Evolutionary conservation across 2,888 invertebrate species (phyloP), one percentile per base, ranked within the genome.

Genomic region (Drepanosiphum platanoidis): DNA sequence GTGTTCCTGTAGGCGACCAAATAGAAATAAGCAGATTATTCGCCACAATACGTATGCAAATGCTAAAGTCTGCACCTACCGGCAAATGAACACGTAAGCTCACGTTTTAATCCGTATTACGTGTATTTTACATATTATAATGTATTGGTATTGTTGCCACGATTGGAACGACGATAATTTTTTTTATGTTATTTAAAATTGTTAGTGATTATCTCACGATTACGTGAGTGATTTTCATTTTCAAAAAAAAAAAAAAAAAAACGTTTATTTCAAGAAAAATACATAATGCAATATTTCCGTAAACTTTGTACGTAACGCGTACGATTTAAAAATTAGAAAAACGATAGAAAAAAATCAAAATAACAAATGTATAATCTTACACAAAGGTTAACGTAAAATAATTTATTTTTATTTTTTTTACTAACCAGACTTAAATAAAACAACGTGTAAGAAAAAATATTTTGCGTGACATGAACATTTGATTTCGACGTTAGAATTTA

Each of bases 1-100:
- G 30, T 22, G 34, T 64, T 64, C 15, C 61, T 27, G 52, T 64
- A 42, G 34, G 81, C 39, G 81, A 64, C 32, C 64, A n/a, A 66
- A 83, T 74, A 83, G 39, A 81, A 83, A 74, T 64, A 74, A 83
- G 83, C 74, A 74, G 74, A 83, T 83, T 74, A 64, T 74, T 74
- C 46, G 64, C 74, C 74, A 34, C 74, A 64, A 46, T 74, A 74
- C 72, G 72, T 34, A 82, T 82, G 74, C 74, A 46, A 83, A 83
- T 74, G 42, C 27, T n/a, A 0, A 64, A 64, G 82, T 82, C 32
- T 83, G 36, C 36, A 13, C 42, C 39, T 39, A 61, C 32, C 39
- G 61, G 72, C 30, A 32, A 72, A 72, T n/a, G 72, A 64, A 82
- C 82, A 42, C 82, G 72, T 71, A 71, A 58, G 71, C 81, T 81